These are phyloP conservation scores for Tetragnatha versicolor DNA, from an alignment of 1,140 invertebrate genomes.

Conservation along the genomic window DNA sequence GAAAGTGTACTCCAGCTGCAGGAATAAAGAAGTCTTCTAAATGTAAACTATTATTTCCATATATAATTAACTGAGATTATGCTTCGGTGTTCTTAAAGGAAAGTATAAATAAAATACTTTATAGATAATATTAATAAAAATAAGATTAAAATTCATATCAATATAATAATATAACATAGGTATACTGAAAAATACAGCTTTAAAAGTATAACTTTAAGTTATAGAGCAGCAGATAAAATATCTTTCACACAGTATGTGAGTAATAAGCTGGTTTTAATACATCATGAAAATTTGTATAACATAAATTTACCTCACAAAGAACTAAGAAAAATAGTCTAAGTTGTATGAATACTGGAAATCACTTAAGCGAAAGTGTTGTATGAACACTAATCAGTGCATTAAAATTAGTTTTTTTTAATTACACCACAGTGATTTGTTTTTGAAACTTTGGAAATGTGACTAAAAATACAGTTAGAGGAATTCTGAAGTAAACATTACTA, in stretches of 20 bases:
- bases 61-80: not conserved
- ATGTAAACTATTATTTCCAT: slow-evolving; percentile 21
- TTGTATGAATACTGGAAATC: not conserved
- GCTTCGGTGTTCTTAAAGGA: not conserved
- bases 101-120: not conserved
- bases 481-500: slow-evolving; percentile 32
- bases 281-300: not conserved
- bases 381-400: not conserved
- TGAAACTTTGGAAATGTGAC: not conserved
- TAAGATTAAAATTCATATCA: not conserved
- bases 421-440: too few species aligned
- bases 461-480: not conserved
- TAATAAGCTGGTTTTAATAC: not conserved
- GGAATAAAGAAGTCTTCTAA: slow-evolving; percentile 14
- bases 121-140: slow-evolving; percentile 12
- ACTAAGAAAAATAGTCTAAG: not conserved
- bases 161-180: not conserved
- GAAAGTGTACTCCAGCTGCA: not conserved
- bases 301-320: not conserved
- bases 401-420: too few species aligned
- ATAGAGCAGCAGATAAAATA: not conserved
- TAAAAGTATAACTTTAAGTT: not conserved
- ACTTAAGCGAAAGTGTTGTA: not conserved
- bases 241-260: not conserved
- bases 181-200: not conserved